Evolutionary conservation across 2,113 vertebrate genomes (phyloP), one percentile per base, ranked within the genome.

Genomic region (Dascyllus trimaculatus): DNA sequence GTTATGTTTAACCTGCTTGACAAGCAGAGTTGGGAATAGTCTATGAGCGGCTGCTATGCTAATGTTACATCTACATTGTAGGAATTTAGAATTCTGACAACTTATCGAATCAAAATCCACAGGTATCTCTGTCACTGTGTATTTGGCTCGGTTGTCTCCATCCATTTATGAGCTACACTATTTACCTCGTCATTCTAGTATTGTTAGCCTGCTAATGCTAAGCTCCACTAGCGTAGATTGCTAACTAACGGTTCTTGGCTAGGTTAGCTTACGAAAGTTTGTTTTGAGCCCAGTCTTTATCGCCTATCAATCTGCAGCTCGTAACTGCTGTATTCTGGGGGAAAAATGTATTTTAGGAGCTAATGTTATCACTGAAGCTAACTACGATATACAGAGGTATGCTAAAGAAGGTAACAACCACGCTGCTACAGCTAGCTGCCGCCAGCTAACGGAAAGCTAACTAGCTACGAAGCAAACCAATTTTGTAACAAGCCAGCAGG

Each of bases 361-460:
- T 43, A 15, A 14, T 43, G 40, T 43, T 43, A 14, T 15, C 40
- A 5, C 7, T 19, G 29, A 66, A 40, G 13, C 32, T 38, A 53
- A 26, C 26, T 53, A 53, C 3, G 3, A 51, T 26, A 21, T 4
- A 19, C 0, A 8, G 2, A 45, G 4, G 22, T 5, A 21, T 24
- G 21, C 57, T 62, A 75, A 8, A 1, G 0, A 24, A 17, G 10
- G 1, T 46, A 73, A 32, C 54, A 59, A 8, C 75, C 90, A 90
- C 51, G 91, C 84, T 88, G 65, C 21, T 22, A 40, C 5, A 2
- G n/a, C 52, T 56, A 64, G 71, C 70, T 38, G 24, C 1, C 10
- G 13, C 5, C 53, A 65, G 76, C 83, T 79, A 86, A 46, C 68
- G 14, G 43, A 24, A 66, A 4, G 81, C 83, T 90, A 88, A 75